Percentiles rank a stretch among this genome's conserved stretches.
phyloP scores from a whole-genome alignment of 2,113 vertebrate genomes.

The Addax nasomaculatus region DNA sequence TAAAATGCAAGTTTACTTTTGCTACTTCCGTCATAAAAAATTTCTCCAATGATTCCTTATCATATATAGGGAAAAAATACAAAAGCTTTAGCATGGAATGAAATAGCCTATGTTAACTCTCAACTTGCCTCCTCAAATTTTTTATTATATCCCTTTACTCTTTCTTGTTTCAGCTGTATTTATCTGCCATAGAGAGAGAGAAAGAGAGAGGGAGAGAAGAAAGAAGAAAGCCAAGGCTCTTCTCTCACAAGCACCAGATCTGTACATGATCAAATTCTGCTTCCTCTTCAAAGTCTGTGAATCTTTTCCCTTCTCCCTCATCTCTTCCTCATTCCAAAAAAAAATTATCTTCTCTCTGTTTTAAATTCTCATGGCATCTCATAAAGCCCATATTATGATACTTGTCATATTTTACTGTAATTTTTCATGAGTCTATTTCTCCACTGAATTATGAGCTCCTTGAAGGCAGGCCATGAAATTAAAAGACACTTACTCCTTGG shows the following conservation, averaged over 20 bases:
- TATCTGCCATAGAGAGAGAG: neutral
- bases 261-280: neutral
- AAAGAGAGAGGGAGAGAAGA: neutral
- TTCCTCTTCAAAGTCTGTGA: neutral
- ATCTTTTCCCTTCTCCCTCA: neutral
- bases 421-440: neutral
- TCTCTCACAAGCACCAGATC: neutral
- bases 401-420: neutral
- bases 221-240: rapidly evolving
- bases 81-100: neutral
- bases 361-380: neutral
- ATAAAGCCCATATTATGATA: neutral
- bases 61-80: neutral
- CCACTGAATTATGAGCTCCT: neutral
- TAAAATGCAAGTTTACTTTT: neutral
- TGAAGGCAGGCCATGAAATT: neutral
- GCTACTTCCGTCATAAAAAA: neutral
- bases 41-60: neutral
- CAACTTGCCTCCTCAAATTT: neutral
- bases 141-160: neutral
- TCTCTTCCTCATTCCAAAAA: neutral
- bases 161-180: neutral
- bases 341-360: neutral
- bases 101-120: neutral
- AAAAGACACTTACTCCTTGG: neutral